phyloP scores from a whole-genome alignment of 1,140 invertebrate genomes.

The Ceratitis capitata region DNA sequence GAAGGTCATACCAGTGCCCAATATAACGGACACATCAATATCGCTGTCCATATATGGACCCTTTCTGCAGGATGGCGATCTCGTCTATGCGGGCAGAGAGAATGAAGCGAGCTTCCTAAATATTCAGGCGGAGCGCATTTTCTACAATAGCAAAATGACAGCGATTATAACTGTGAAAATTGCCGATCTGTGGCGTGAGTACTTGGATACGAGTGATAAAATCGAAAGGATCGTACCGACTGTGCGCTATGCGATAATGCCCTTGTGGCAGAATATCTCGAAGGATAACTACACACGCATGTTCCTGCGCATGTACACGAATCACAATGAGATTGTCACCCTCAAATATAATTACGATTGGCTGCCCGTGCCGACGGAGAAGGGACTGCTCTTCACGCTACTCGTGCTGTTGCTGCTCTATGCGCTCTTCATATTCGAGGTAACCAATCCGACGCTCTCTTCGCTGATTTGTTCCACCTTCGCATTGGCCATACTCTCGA shows the following conservation, averaged over 20 bases:
- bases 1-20: background rate
- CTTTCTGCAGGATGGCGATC: background rate
- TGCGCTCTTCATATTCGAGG: constrained; percentile 54
- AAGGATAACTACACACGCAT: background rate
- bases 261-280: background rate
- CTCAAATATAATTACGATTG: constrained; percentile 9
- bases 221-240: background rate
- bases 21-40: background rate
- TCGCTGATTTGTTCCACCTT: constrained; percentile 79
- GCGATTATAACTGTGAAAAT: background rate
- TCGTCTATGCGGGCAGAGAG: background rate
- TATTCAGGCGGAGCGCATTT: background rate
- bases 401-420: constrained; percentile 77
- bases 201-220: background rate
- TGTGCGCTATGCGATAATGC: background rate
- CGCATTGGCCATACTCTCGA: constrained; percentile 76
- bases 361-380: background rate
- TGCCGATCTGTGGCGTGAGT: background rate
- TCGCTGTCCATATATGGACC: background rate
- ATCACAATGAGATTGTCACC: constrained; percentile 21
- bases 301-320: background rate
- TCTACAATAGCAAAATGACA: background rate
- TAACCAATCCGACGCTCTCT: constrained; percentile 79
- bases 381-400: constrained; percentile 75
- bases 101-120: background rate